Base-by-base conservation (phyloP, 2,888 invertebrate genomes). In the Chromoteleia sp. region DNA sequence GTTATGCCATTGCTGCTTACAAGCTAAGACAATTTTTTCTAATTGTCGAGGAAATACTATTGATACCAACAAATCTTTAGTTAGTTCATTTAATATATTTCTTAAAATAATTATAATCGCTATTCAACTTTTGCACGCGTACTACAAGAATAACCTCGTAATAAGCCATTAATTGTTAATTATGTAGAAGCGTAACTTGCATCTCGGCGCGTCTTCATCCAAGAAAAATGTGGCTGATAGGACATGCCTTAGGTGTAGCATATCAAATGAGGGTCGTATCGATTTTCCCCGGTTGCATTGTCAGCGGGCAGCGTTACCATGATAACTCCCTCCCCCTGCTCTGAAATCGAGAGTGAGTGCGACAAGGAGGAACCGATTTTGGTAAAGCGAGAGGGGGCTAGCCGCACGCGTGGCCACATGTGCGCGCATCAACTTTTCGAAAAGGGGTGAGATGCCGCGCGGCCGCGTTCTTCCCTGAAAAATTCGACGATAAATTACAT, bases 221-320 rank as follows among this genome's bases (percentile, higher is more conserved):
- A 1, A 81, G 71, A 76, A 74, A 68, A 81, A 84, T 52, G 73
- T 76, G 63, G 50, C 61, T 83, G 86, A 86, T 86, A 85, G 85
- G 85, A 84, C 84, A 84, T 85, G 79, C 84, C 83, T 86, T 84
- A 85, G 84, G 84, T 85, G 84, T 84, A 85, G 88, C 86, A 87
- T 88, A 85, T 86, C 85, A 83, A 88, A 89, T 86, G 87, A 88
- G 86, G 84, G 84, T 81, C 80, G 85, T 89, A 90, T 90, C 89
- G 90, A 90, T 90, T 90, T 87, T 86, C 73, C 75, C 82, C 84
- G 85, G 86, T 84, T 88, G 86, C 87, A 87, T 85, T 89, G 89
- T 88, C 89, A 89, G 88, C 79, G 85, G 82, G 81, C 85, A 85
- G 87, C 89, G 90, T 90, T 90, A 90, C 90, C 90, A 90, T 89